Evolutionary conservation across 92 coral and sea anemone genomes (phyloP), one percentile per base, ranked within the genome.

Genomic region (Virgularia gustaviana): DNA sequence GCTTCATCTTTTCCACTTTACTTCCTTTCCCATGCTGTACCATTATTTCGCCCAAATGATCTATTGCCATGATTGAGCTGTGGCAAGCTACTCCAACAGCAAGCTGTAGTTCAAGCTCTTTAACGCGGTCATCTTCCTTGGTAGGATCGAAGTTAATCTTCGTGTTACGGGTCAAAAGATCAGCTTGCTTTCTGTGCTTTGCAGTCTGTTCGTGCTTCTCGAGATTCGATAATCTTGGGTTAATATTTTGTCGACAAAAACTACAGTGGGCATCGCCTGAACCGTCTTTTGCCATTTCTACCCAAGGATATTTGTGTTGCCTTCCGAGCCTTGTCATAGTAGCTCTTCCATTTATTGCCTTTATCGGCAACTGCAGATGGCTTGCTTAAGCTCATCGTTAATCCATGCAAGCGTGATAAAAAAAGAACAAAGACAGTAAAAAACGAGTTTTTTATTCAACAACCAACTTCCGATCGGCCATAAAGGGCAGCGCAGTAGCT

Each of bases 11-110:
- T 33, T 70, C 76, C 45, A 70, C 30, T 27, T 49, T 49, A 32
- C 76, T 70, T 16, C 76, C 76, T 70, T 68, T 70, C 52, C 62
- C 63, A 32, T 70, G 76, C 76, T 70, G 76, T 24, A 70, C 65
- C 62, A 45, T 16, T 44, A 70, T 70, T 70, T 70, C 76, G 44
- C 76, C 56, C 59, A 70, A 32, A 70, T 70, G 76, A 47, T 70
- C 76, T 4, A 70, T 63, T 49, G 76, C 76, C 10, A 18, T 70
- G 62, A 70, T 70, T 24, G 76, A 52, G 43, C 76, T 49, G 76
- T 70, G 76, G 63, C 76, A 70, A 2, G 76, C 52, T 49, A 70
- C 31, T 24, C 34, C 63, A 31, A 70, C 76, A 70, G 76, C 76
- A 70, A 70, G 42, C 62, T 70, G 76, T 30, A 70, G 76, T 37